Evolutionary conservation across 2,113 vertebrate genomes (phyloP).

Genomic region (Pterocles burchelli): DNA sequence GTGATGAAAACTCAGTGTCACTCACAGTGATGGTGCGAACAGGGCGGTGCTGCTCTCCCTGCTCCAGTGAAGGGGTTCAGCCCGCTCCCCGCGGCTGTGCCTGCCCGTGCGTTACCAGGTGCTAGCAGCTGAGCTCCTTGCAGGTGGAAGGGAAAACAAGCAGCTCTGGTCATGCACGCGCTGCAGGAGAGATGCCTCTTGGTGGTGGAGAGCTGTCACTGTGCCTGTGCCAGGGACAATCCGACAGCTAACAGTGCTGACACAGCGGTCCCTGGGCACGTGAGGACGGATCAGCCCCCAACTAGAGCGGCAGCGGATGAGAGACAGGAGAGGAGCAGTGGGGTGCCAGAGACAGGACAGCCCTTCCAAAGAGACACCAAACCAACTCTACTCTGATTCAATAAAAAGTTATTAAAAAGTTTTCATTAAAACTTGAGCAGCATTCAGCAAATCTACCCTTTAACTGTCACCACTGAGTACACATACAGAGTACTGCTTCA

Average conservation of each 20-base stretch:
- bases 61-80: background rate
- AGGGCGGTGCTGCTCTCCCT: background rate
- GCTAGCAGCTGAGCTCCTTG: background rate
- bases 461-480: too few relatives aligned
- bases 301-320: fast-evolving
- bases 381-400: background rate
- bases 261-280: background rate
- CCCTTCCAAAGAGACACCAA: background rate
- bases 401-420: background rate
- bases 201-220: background rate
- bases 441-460: background rate
- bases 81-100: background rate
- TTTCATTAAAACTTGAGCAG: background rate
- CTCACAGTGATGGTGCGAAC: background rate
- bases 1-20: background rate
- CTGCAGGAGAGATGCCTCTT: background rate
- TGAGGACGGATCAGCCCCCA: too few relatives aligned
- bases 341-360: background rate
- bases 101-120: background rate
- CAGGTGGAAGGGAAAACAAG: background rate
- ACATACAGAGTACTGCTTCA: background rate
- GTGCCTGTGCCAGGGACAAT: background rate
- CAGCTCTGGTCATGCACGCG: background rate
- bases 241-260: too few relatives aligned
- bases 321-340: background rate